phyloP scores from a whole-genome alignment of 1,140 invertebrate species.

The Epicauta chinensis region DNA sequence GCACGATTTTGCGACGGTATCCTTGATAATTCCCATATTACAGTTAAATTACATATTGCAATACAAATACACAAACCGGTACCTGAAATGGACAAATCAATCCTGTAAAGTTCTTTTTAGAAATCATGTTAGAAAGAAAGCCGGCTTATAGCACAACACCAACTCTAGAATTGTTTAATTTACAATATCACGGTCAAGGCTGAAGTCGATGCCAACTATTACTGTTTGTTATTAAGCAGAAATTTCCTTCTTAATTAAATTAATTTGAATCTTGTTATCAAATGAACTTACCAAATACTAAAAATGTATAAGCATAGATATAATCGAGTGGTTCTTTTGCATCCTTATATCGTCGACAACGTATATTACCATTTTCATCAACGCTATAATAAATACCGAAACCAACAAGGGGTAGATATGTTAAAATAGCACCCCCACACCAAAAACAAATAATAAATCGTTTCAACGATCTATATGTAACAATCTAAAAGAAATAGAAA shows the following conservation, averaged over 20 bases:
- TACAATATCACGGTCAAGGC: no score
- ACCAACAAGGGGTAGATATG: constrained; percentile 68
- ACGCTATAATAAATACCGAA: constrained; percentile 71
- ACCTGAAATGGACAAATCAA: constrained; percentile 56
- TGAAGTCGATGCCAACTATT: no score
- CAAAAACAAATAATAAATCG: constrained; percentile 64
- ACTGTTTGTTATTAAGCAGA: no score
- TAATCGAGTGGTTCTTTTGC: constrained; percentile 58
- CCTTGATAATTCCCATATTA: constrained; percentile 67
- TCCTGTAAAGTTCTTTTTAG: no score
- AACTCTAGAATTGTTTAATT: no score
- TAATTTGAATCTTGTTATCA: no score
- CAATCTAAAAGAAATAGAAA: constrained; percentile 54
- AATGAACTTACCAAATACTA: constrained; percentile 60
- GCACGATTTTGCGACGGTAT: constrained; percentile 48
- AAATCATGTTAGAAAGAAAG: neutral
- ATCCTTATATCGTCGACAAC: constrained; percentile 65
- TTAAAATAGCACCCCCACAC: constrained; percentile 59
- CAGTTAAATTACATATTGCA: constrained; percentile 73
- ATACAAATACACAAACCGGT: constrained; percentile 65
- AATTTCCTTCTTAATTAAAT: no score
- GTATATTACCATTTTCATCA: constrained; percentile 5
- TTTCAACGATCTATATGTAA: constrained; percentile 71
- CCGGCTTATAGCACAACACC: no score
- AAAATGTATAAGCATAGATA: constrained; percentile 72